A percentile compares a stretch with the other conserved stretches of the same genome.
These are phyloP conservation scores for Sarcophilus harrisii DNA, from an alignment of 2,797 vertebrate species.

Conservation along the genomic window DNA sequence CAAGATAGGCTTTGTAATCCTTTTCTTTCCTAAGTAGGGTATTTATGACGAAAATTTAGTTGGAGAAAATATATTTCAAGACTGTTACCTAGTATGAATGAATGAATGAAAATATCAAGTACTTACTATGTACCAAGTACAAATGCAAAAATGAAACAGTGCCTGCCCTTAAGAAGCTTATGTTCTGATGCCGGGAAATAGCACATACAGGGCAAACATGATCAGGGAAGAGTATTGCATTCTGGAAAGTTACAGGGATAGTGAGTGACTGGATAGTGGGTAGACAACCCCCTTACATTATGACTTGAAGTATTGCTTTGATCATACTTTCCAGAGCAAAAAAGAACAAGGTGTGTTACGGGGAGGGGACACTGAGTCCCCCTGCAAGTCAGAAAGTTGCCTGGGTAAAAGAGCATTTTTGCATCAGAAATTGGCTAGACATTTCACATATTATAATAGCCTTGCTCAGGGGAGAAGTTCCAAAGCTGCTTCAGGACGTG, in stretches of 20 bases:
- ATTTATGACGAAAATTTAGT: slow-evolving; percentile 6
- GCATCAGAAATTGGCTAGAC: background rate
- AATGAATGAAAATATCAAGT: background rate
- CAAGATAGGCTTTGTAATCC: background rate
- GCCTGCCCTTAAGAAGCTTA: background rate
- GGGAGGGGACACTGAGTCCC: background rate
- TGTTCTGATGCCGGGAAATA: background rate
- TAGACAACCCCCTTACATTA: background rate
- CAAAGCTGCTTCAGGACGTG: background rate
- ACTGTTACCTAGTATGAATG: background rate
- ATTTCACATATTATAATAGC: background rate
- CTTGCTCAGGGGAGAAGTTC: background rate
- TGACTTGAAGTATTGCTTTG: background rate
- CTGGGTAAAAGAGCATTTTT: background rate
- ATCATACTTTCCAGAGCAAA: background rate
- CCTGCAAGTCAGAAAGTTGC: background rate
- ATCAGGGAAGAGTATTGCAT: background rate
- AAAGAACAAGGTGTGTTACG: background rate
- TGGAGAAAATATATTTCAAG: background rate
- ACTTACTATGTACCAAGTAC: background rate
- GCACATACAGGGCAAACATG: background rate
- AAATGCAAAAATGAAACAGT: background rate
- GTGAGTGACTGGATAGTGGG: background rate
- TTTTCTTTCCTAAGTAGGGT: background rate
- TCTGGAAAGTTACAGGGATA: background rate